These are phyloP conservation scores for Hydriomena furcata DNA, from an alignment of 2,888 invertebrate species.

Conservation along the genomic window DNA sequence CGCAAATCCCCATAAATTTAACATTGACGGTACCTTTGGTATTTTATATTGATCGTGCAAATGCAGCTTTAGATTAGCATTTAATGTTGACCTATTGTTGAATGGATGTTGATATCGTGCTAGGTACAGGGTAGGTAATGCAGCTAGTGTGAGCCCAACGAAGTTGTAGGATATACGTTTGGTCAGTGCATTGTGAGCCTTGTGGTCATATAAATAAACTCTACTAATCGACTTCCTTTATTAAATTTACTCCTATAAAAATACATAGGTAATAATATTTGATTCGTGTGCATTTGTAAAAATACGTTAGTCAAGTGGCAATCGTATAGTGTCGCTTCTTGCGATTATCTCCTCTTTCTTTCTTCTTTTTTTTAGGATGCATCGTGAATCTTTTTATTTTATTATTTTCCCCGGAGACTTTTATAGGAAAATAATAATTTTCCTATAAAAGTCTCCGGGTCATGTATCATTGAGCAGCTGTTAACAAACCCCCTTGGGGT, in stretches of 20 bases:
- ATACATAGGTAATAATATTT: too few species aligned
- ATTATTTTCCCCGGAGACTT: too few species aligned
- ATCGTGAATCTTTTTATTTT: too few species aligned
- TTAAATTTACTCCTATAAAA: too few species aligned
- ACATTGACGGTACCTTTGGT: background rate
- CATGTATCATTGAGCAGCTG: constrained; percentile 3
- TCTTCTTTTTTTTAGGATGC: too few species aligned
- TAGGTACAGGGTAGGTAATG: constrained; percentile 72
- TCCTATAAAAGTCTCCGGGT: background rate
- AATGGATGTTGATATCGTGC: constrained; percentile 55
- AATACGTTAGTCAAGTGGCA: background rate
- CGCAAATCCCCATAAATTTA: too few species aligned
- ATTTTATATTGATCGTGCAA: background rate
- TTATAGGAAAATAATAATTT: too few species aligned
- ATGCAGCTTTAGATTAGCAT: constrained; percentile 5
- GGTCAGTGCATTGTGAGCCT: constrained; percentile 34
- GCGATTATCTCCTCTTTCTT: too few species aligned
- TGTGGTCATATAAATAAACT: background rate
- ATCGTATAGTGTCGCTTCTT: background rate
- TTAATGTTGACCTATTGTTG: constrained; percentile 47
- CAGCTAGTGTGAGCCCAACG: constrained; percentile 69
- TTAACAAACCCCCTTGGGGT: background rate
- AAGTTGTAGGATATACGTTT: constrained; percentile 38
- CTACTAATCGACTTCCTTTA: background rate
- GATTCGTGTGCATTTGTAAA: too few species aligned